phyloP scores from a whole-genome alignment of 2,113 vertebrate species.

The Tupaia chinensis region DNA sequence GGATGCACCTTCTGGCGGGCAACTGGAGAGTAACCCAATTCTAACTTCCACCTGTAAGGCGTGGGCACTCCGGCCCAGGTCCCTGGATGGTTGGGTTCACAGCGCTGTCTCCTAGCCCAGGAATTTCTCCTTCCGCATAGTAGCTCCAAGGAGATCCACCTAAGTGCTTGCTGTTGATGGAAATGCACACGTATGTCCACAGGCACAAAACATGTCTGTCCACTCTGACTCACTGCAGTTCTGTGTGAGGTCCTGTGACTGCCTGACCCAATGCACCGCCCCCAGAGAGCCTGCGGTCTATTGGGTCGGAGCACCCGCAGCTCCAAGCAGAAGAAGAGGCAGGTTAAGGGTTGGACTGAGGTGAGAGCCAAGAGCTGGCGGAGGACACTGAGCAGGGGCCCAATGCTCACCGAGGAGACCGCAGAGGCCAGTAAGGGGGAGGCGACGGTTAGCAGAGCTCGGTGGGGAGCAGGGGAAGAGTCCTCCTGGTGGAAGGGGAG shows the following conservation, averaged over 20 bases:
- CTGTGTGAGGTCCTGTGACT: background rate
- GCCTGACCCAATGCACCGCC: rapidly evolving
- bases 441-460: background rate
- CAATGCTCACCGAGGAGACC: background rate
- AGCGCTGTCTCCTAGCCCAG: background rate
- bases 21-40: background rate
- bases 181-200: background rate
- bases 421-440: background rate
- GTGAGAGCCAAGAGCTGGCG: background rate
- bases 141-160: rapidly evolving
- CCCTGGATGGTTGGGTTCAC: background rate
- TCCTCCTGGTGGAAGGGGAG: background rate
- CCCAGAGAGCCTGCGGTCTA: background rate
- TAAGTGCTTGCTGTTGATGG: background rate
- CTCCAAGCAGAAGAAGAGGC: background rate
- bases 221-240: background rate
- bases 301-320: background rate
- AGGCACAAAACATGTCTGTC: background rate
- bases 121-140: background rate
- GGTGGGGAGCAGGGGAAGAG: background rate
- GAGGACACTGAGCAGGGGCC: background rate
- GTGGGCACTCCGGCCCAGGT: background rate
- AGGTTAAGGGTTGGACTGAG: background rate
- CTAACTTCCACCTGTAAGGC: background rate
- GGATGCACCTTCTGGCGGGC: background rate